A percentile compares a stretch with the other conserved stretches of the same genome.
Evolutionary conservation across 1,140 invertebrate genomes (phyloP).

Genomic region (Eriosoma lanigerum): DNA sequence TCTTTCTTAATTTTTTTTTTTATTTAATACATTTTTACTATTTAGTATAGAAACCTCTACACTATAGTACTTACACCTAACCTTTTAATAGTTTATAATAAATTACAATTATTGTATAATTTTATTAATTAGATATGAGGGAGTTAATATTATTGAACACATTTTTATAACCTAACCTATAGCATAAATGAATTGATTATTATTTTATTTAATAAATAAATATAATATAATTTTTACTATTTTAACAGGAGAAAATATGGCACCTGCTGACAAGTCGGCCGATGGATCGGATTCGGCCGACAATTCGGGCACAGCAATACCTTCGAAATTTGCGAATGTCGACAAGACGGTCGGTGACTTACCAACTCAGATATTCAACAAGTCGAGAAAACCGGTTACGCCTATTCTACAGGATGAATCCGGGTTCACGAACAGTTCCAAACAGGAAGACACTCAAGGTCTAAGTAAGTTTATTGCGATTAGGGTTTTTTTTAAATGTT

Average conservation of each 20-base stretch:
- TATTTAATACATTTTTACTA: too few species aligned
- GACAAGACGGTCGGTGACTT: neutral
- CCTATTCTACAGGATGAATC: neutral
- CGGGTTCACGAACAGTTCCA: neutral
- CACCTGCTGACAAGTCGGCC: slow-evolving; percentile 22
- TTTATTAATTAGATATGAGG: too few species aligned
- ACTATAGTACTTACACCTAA: too few species aligned
- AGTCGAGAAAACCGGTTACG: neutral
- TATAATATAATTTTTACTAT: too few species aligned
- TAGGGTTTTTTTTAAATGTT: too few species aligned
- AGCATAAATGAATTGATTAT: too few species aligned
- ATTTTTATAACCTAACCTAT: too few species aligned
- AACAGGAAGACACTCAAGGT: neutral
- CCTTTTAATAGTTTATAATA: too few species aligned
- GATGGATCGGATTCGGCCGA: slow-evolving; percentile 11
- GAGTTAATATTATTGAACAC: too few species aligned
- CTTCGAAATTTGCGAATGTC: neutral
- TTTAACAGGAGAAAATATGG: slow-evolving; percentile 27
- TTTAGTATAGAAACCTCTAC: too few species aligned
- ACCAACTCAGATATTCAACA: neutral
- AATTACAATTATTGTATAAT: too few species aligned
- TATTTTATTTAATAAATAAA: too few species aligned
- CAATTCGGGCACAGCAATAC: neutral
- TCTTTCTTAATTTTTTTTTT: neutral
- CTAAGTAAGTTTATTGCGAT: slow-evolving; percentile 23